Percentiles rank a stretch among this genome's conserved stretches.
These are phyloP conservation scores for Andrena flavipes DNA, from an alignment of 2,888 invertebrate genomes.

Conservation along the genomic window DNA sequence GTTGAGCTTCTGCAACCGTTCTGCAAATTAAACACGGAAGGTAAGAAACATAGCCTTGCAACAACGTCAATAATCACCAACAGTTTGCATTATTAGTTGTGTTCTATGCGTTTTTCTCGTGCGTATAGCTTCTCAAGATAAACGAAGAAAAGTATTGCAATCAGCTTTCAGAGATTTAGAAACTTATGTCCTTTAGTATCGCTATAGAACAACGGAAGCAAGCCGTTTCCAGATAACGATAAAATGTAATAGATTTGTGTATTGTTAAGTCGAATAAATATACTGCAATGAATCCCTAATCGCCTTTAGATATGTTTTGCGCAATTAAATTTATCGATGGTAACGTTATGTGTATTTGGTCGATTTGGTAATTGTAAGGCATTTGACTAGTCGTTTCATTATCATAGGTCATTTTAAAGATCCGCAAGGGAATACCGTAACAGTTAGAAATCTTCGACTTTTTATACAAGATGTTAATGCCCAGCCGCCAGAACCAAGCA, in stretches of 20 bases:
- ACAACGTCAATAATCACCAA: neutral
- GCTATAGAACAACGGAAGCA: neutral
- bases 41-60: conserved; percentile 83
- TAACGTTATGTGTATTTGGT: neutral
- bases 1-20: conserved; percentile 97
- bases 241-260: neutral
- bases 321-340: neutral
- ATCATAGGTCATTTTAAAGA: conserved; percentile 93
- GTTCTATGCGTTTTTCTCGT: too few species aligned
- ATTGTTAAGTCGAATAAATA: neutral
- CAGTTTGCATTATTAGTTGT: too few species aligned
- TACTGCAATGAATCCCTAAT: neutral
- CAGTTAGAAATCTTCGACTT: conserved; percentile 91
- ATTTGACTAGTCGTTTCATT: conserved; percentile 4
- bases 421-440: conserved; percentile 90
- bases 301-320: neutral
- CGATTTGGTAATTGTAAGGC: neutral
- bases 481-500: conserved; percentile 92
- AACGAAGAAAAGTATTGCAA: too few species aligned
- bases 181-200: neutral
- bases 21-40: conserved; percentile 90
- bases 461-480: conserved; percentile 93
- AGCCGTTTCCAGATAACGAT: neutral
- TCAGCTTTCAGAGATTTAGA: neutral
- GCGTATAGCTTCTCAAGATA: too few species aligned